A percentile compares a stretch with the other conserved stretches of the same genome.
These are phyloP conservation scores for Papilio gigon DNA, from an alignment of 2,888 invertebrate species.

Conservation along the genomic window DNA sequence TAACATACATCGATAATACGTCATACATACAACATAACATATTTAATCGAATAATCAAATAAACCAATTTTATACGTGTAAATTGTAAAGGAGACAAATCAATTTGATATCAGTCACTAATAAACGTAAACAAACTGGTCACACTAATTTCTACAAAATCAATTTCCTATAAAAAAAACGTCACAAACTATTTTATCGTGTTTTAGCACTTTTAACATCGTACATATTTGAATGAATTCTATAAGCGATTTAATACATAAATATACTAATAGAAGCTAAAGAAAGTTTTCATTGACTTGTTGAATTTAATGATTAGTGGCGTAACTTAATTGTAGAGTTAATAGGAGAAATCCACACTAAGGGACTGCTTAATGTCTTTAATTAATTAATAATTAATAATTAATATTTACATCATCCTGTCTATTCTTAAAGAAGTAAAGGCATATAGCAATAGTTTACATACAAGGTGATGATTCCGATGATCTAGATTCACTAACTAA, in stretches of 20 bases:
- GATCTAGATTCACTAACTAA: too few species aligned
- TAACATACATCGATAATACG: conserved; percentile 6
- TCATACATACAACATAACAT: neutral
- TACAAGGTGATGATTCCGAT: too few species aligned
- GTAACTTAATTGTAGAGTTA: too few species aligned
- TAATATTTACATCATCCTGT: too few species aligned
- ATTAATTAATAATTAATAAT: too few species aligned
- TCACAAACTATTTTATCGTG: neutral
- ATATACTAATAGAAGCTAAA: too few species aligned
- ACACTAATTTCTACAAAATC: conserved; percentile 14
- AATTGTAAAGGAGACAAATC: conserved; percentile 12
- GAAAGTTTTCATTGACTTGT: too few species aligned
- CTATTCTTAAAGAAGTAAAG: too few species aligned
- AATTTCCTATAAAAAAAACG: conserved; percentile 26
- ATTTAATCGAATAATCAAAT: neutral
- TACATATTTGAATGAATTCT: neutral
- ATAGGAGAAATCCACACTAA: too few species aligned
- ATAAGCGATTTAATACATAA: neutral
- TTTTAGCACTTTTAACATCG: neutral
- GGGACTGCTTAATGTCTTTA: too few species aligned
- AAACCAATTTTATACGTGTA: conserved; percentile 6
- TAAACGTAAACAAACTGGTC: conserved; percentile 17
- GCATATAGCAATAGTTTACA: too few species aligned
- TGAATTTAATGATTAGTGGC: too few species aligned
- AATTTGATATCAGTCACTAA: conserved; percentile 18